Base-by-base conservation (phyloP, 2,113 vertebrate species). In the Prinia subflava region DNA sequence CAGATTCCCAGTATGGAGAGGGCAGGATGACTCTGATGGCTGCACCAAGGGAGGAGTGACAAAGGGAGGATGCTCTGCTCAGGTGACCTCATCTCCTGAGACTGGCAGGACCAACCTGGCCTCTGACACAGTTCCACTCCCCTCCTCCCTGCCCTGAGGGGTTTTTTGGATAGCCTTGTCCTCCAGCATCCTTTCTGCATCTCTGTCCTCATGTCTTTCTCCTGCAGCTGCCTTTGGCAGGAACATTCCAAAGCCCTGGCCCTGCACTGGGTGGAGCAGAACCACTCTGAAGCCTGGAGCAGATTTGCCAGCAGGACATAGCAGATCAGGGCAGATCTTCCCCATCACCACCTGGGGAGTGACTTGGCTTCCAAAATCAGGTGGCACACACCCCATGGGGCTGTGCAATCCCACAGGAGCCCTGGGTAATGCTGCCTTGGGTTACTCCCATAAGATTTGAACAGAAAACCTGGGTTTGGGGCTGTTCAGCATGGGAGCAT, bases 351-450 rank as follows among this genome's bases (percentile, higher is more conserved):
- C 13, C 17, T 47, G 16, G 13, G 37, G n/a, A 47, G 41, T 5
- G 5, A 5, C 25, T 19, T 57, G 49, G 53, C 42, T 78, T 73
- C 71, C 49, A 69, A 80, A 93, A 77, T 21, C 9, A 57, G 68
- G 31, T 28, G 65, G 22, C 31, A 64, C 1, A 0, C 19, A 13
- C 5, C 52, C 28, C 35, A 10, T 5, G 20, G 25, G 22, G 37
- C 47, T 89, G 20, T 41, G 20, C 37, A 80, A 10, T n/a, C 19
- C 46, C 35, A 30, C 42, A 31, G 37, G 14, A 50, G 20, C 9
- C 18, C 37, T 63, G 57, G 7, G 8, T 24, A 27, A 31, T 7
- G 8, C 15, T 39, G 37, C 6, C 0, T 9, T n/a, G 37, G 13
- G n/a, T 42, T 73, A 21, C 5, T 37, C 23, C 10, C 7, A 3